Conservation (phyloP, 2,113 vertebrate genomes). For the Acanthochromis polyacanthus region DNA sequence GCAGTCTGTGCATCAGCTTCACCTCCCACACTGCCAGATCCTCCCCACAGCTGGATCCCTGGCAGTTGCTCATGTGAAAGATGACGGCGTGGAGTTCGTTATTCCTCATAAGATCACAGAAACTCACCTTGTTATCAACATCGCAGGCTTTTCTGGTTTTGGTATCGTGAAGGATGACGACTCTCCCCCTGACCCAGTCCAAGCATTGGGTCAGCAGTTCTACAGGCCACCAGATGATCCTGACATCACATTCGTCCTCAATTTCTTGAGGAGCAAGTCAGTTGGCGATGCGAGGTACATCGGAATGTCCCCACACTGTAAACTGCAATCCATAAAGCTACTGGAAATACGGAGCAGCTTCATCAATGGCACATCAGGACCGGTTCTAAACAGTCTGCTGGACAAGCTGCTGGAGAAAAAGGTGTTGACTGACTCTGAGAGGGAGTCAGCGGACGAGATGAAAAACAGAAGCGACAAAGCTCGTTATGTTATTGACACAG, state of each 20-base stretch:
- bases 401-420: slow-evolving; percentile 21
- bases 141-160: slow-evolving; percentile 1
- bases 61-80: slow-evolving; percentile 18
- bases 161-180: slow-evolving; percentile 4
- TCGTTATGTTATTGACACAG: slow-evolving; percentile 32
- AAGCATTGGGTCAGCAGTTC: slow-evolving; percentile 42
- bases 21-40: slow-evolving; percentile 55
- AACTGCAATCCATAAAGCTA: slow-evolving; percentile 3
- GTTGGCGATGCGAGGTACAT: slow-evolving; percentile 11
- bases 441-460: neutral
- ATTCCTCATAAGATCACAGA: slow-evolving; percentile 2
- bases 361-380: slow-evolving; percentile 6
- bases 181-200: slow-evolving; percentile 19
- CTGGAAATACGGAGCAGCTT: neutral
- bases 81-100: slow-evolving; percentile 1
- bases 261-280: slow-evolving; percentile 39
- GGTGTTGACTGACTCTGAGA: slow-evolving; percentile 22
- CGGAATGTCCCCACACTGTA: slow-evolving; percentile 26
- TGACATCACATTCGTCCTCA: neutral
- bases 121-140: slow-evolving; percentile 24
- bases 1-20: slow-evolving; percentile 37
- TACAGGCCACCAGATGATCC: slow-evolving; percentile 2
- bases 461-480: slow-evolving; percentile 5
- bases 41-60: slow-evolving; percentile 23
- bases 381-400: slow-evolving; percentile 26